Percentiles rank a stretch among this genome's conserved stretches.
Conservation (phyloP, 2,797 vertebrate genomes). For the Chiloscyllium punctatum region DNA sequence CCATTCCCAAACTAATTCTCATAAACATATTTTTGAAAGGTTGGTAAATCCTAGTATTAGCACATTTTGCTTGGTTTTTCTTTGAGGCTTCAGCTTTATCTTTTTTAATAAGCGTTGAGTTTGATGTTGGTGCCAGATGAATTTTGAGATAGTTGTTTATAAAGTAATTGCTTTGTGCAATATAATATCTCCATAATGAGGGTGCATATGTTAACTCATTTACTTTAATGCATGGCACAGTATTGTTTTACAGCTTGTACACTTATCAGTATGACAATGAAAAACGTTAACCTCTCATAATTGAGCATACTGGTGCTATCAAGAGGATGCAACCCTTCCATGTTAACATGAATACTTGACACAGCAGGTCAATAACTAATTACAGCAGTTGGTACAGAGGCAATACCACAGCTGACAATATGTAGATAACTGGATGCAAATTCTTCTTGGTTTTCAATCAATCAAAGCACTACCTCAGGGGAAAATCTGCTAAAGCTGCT, state of each 20-base stretch:
- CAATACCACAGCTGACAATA: slow-evolving; percentile 33
- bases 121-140: neutral
- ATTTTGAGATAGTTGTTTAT: neutral
- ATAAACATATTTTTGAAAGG: neutral
- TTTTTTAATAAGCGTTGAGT: neutral
- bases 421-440: slow-evolving; percentile 1
- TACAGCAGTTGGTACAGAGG: slow-evolving; percentile 13
- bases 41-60: neutral
- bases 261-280: neutral
- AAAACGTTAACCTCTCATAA: neutral
- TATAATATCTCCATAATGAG: neutral
- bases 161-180: neutral
- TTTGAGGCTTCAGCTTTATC: neutral
- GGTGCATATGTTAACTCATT: neutral
- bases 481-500: neutral
- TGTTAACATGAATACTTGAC: slow-evolving; percentile 31
- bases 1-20: neutral
- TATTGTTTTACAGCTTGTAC: neutral
- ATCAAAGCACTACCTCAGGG: slow-evolving; percentile 21
- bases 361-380: slow-evolving; percentile 33
- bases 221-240: neutral
- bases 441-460: neutral
- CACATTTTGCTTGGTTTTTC: neutral
- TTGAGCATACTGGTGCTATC: neutral
- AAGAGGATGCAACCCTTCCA: slow-evolving; percentile 7